Evolutionary conservation across 2,888 invertebrate genomes (phyloP), one percentile per base, ranked within the genome.

Genomic region (Micoletzkya japonica): DNA sequence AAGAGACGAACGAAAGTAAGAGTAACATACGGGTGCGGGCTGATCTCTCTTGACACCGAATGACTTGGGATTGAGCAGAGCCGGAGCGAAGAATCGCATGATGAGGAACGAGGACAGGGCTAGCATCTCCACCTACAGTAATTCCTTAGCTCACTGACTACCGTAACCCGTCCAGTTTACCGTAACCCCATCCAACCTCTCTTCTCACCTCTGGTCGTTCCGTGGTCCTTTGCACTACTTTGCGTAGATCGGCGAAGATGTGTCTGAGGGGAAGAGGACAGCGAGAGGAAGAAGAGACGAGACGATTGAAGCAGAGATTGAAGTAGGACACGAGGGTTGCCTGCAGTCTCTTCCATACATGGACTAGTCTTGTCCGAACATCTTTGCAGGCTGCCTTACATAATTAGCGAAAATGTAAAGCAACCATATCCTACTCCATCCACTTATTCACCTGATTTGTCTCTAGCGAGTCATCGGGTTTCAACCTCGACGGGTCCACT

Each of bases 1-100:
- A 39, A 39, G 10, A 10, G 39, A 39, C 39, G 7, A 10, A 7
- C 39, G 17, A 17, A 39, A 39, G 10, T 39, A 10, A 10, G 17
- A 36, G 2, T 26, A 59, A 4, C 63, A 24, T n/a, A 63, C 60
- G 37, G 14, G 28, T 60, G 76, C 81, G 32, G 84, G 82, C 26
- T 81, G 77, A 36, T 81, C 83, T 50, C 77, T 72, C 24, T 80
- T 77, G 37, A 85, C 70, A 17, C 81, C 81, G 72, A 82, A 85
- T 1, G 78, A 76, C 56, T 81, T 85, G 17, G 85, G 85, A 69
- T 82, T 82, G 39, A 84, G 70, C 50, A 85, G 75, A 17, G 85
- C 85, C 3, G 85, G 82, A 0, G 85, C 82, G 70, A 85, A 85
- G 72, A 85, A 85, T 26, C 85, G 76, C 83, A 85, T 82, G 28